Base-by-base conservation (phyloP, 2,888 invertebrate species). In the Archips xylosteana region DNA sequence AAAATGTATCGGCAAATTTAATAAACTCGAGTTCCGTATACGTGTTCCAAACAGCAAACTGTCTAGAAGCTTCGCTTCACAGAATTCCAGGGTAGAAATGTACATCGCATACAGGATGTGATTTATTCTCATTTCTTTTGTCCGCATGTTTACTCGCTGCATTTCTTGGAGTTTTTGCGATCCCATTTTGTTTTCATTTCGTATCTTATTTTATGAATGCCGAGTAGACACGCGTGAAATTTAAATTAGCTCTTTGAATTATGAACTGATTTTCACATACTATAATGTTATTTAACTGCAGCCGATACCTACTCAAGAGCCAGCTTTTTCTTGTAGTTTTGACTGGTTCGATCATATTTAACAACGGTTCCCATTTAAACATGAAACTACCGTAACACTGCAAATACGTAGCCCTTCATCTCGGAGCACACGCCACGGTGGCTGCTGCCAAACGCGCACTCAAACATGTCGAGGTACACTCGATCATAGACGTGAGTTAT, bases 21-120 rank as follows among this genome's bases (percentile, higher is more conserved):
- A 67, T 67, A 66, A 42, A 66, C 34, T 42, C 39, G 8, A 69
- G 61, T 62, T 51, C 61, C 69, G n/a, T 51, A 51, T 61, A 39
- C 39, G 51, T 69, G 13, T 36, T 62, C 49, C 61, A 36, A 49
- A 47, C 61, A 67, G 64, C 10, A 67, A 59, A 57, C 39, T 61
- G 49, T 47, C 61, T 8, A 6, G 47, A 60, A 68, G 23, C 15
- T 54, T 36, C 36, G n/a, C 64, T 57, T 32, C 23, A 10, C 47
- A 15, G 23, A 12, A 47, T 68, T 15, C 47, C n/a, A 45, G 47
- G 15, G 3, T 42, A 42, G 15, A 34, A 68, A 23, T 15, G 59
- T 47, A 15, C 36, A 39, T 39, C 5, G 36, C 15, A 36, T 39
- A 54, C 36, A 23, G 12, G 45, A 62, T 23, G 62, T n/a, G 65